These are phyloP conservation scores for Sphaerophoria rueppellii DNA, from an alignment of 2,888 invertebrate species.

Conservation along the genomic window DNA sequence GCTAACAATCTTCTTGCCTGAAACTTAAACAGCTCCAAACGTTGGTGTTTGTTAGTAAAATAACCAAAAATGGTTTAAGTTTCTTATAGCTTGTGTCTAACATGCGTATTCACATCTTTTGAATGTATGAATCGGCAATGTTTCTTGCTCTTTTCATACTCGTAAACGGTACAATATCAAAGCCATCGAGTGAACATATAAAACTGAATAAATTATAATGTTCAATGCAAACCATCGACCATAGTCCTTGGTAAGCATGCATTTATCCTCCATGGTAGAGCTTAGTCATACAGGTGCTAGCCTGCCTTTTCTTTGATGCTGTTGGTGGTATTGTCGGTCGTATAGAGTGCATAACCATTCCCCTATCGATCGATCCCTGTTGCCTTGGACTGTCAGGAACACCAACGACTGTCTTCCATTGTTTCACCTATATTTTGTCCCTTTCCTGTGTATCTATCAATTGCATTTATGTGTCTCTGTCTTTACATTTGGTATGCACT, in stretches of 20 bases:
- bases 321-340: not conserved
- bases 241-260: constrained; percentile 16
- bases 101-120: too few relatives aligned
- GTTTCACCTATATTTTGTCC: constrained; percentile 18
- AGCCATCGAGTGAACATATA: constrained; percentile 16
- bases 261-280: not conserved
- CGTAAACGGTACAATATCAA: not conserved
- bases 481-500: constrained; percentile 38
- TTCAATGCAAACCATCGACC: constrained; percentile 30
- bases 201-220: constrained; percentile 55
- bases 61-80: too few relatives aligned
- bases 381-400: constrained; percentile 47
- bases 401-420: constrained; percentile 3
- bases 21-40: too few relatives aligned
- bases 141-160: not conserved
- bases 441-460: not conserved
- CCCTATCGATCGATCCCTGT: constrained; percentile 56
- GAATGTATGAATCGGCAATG: too few relatives aligned
- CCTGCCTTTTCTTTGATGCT: not conserved
- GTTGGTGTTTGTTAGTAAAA: too few relatives aligned
- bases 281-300: constrained; percentile 64
- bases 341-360: constrained; percentile 2
- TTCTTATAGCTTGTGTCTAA: too few relatives aligned
- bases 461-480: not conserved
- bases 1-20: too few relatives aligned